These are phyloP conservation scores for Cetoscarus ocellatus DNA, from an alignment of 2,797 vertebrate genomes.

Conservation along the genomic window DNA sequence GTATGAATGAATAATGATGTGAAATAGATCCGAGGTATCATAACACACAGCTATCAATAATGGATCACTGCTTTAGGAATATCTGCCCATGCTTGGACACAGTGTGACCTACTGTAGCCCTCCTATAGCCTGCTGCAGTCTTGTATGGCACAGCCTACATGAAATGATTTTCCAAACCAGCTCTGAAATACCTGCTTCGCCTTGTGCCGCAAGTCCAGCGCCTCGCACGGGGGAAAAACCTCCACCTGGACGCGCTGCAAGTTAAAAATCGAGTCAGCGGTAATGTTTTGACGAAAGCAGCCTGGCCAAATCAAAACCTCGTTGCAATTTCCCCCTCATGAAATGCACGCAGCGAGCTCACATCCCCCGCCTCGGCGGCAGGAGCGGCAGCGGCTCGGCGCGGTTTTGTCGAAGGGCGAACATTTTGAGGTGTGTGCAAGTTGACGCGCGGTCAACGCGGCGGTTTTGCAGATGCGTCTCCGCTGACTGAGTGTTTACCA, in stretches of 20 bases:
- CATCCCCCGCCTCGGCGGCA: constrained; percentile 9
- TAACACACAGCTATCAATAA: constrained; percentile 74
- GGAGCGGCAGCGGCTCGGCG: constrained; percentile 18
- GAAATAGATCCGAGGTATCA: constrained; percentile 70
- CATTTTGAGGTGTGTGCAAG: constrained; percentile 73
- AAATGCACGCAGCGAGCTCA: constrained; percentile 41
- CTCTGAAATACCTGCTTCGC: constrained; percentile 61
- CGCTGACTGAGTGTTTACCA: constrained; percentile 79
- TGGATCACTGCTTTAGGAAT: constrained; percentile 54
- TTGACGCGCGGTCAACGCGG: constrained; percentile 69
- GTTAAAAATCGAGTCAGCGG: constrained; percentile 65
- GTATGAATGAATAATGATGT: constrained; percentile 72
- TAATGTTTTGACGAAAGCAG: constrained; percentile 62
- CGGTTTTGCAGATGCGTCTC: constrained; percentile 75
- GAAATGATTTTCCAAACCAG: constrained; percentile 63
- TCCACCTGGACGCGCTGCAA: constrained; percentile 67
- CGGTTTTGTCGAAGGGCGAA: constrained; percentile 63
- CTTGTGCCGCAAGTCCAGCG: constrained; percentile 75
- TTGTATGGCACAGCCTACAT: constrained; percentile 65
- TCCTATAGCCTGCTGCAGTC: constrained; percentile 63
- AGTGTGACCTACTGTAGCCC: constrained; percentile 66
- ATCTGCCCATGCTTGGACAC: constrained; percentile 48
- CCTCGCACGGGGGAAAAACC: constrained; percentile 12
- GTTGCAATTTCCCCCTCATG: constrained; percentile 39
- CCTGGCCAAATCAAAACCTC: constrained; percentile 60